Evolutionary conservation across 2,113 vertebrate species (phyloP), one percentile per base, ranked within the genome.

Genomic region (Cyanocitta stelleri): DNA sequence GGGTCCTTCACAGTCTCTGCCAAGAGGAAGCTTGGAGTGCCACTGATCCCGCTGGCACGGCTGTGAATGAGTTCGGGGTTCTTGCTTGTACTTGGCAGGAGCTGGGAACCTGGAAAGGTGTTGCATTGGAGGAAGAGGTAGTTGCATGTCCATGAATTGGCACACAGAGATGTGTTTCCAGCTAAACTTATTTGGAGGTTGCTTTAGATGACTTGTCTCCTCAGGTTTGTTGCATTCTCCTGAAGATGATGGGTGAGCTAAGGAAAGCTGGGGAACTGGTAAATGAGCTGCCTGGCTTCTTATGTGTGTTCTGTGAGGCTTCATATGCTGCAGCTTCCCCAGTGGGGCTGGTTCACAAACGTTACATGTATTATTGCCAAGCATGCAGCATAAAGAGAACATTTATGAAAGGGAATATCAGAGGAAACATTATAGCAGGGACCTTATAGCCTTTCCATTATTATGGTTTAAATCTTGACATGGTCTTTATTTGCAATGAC

Each of bases 391-490:
- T 97, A 95, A 97, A 97, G 97, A 90, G 90, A 94, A 94, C 96
- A 39, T 97, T 98, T 97, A 98, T 98, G 97, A 97, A 98, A 96
- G 96, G 95, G 96, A 97, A 86, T 97, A 95, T 96, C 97, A 96
- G 95, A 98, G 97, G 97, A 97, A 97, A 95, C 97, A 96, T 98
- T 97, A 97, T 39, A 96, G 91, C 97, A 64, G 91, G 88, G 96
- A 97, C 97, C 97, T 98, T 98, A 96, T 94, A 97, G 97, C 97
- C 96, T 97, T 97, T 97, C 97, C 95, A 97, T 97, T 97, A 97
- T 97, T 98, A 97, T 97, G 97, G 97, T 91, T 98, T 98, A 97
- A 98, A 97, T 98, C 97, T 97, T 95, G 97, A 97, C 88, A 8
- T 96, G 92, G 96, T 92, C 96, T 97, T 98, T 97, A 97, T 97